A percentile compares a stretch with the other conserved stretches of the same genome.
These are phyloP conservation scores for Sebastolobus alascanus DNA, from an alignment of 2,797 vertebrate species.

Conservation along the genomic window DNA sequence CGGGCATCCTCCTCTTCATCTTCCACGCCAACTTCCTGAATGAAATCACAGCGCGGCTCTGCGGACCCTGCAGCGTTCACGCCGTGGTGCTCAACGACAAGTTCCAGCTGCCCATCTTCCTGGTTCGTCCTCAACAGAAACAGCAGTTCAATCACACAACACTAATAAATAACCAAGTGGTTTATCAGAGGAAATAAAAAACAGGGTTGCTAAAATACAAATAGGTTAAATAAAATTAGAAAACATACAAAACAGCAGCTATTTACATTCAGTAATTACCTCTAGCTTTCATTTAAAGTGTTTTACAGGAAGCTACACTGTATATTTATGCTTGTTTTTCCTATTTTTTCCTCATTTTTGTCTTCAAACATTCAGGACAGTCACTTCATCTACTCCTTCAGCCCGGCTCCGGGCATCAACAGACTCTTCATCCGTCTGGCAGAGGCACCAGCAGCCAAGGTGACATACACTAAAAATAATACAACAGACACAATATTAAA, in stretches of 20 bases:
- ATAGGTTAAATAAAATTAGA: too few species aligned
- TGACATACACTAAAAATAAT: constrained; percentile 61
- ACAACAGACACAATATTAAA: not conserved
- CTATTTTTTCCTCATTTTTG: not conserved
- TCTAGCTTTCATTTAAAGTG: not conserved
- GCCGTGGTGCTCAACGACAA: constrained; percentile 98
- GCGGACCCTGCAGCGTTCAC: constrained; percentile 96
- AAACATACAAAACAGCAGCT: not conserved
- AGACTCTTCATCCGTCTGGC: constrained; percentile 94
- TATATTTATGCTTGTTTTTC: not conserved
- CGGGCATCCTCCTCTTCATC: constrained; percentile 94
- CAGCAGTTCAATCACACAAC: not conserved
- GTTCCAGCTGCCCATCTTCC: constrained; percentile 97
- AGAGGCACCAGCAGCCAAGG: constrained; percentile 94
- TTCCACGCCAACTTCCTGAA: constrained; percentile 95
- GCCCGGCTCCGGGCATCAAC: constrained; percentile 91
- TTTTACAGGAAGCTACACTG: not conserved
- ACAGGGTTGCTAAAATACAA: not conserved
- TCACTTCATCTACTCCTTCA: constrained; percentile 99
- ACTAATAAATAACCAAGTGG: not conserved
- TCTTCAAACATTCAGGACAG: constrained; percentile 87
- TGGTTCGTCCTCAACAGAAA: constrained; percentile 84
- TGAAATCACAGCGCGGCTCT: constrained; percentile 92
- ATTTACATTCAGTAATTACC: not conserved
- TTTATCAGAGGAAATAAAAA: not conserved